Percentiles rank a stretch among this genome's conserved stretches.
Conservation (phyloP, 2,113 vertebrate genomes). For the Antennarius striatus region DNA sequence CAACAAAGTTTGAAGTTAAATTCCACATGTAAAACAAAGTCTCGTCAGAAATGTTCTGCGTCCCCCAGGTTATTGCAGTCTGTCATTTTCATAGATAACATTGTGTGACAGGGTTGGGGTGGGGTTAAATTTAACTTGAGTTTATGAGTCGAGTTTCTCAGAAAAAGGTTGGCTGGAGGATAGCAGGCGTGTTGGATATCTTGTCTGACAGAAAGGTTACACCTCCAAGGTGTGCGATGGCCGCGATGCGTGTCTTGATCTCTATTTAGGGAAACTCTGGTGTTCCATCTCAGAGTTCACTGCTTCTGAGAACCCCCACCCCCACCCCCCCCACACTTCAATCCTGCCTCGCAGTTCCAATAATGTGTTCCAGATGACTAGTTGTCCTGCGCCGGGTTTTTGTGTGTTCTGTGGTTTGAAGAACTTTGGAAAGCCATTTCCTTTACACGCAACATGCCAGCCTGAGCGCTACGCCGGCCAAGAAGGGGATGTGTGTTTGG, state of each 20-base stretch:
- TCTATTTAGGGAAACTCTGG: slow-evolving; percentile 72
- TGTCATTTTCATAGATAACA: slow-evolving; percentile 21
- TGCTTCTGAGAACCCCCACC: slow-evolving; percentile 68
- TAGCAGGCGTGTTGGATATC: slow-evolving; percentile 70
- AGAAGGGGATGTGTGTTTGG: slow-evolving; percentile 58
- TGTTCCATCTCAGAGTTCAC: slow-evolving; percentile 66
- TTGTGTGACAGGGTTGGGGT: neutral
- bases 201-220: slow-evolving; percentile 71
- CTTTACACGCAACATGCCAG: slow-evolving; percentile 64
- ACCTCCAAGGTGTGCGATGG: slow-evolving; percentile 63
- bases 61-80: neutral
- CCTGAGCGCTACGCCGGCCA: slow-evolving; percentile 8
- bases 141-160: slow-evolving; percentile 69
- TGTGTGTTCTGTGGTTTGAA: slow-evolving; percentile 56
- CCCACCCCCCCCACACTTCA: neutral
- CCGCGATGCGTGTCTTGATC: slow-evolving; percentile 55
- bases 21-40: neutral
- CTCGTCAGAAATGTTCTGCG: neutral
- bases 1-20: neutral
- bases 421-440: slow-evolving; percentile 42
- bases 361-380: slow-evolving; percentile 75
- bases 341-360: slow-evolving; percentile 42
- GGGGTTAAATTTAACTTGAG: slow-evolving; percentile 62
- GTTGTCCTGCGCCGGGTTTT: slow-evolving; percentile 60
- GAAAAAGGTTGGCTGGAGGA: slow-evolving; percentile 62